Evolutionary conservation across 1,140 invertebrate species (phyloP).

Genomic region (Pseudoatta argentina): DNA sequence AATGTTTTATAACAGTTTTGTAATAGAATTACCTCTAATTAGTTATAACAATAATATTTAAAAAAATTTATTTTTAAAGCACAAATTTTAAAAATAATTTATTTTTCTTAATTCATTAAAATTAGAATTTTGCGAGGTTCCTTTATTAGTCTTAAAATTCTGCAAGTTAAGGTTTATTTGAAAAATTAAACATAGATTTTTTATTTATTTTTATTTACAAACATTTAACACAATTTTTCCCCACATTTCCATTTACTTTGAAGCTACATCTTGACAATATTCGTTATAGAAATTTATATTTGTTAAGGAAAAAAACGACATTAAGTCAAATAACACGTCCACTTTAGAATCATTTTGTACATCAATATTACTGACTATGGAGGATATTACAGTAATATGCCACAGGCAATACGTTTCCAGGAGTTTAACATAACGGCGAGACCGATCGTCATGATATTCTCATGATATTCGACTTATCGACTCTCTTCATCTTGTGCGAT

Average conservation of each 20-base stretch:
- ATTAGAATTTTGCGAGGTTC: too few relatives aligned
- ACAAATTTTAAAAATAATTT: too few relatives aligned
- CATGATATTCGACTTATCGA: conserved; percentile 57
- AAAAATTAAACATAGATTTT: not conserved
- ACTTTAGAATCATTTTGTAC: not conserved
- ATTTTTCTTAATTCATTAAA: too few relatives aligned
- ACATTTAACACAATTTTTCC: not conserved
- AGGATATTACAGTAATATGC: conserved; percentile 39
- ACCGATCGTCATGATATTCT: conserved; percentile 43
- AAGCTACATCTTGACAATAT: not conserved
- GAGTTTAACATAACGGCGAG: conserved; percentile 45
- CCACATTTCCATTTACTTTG: not conserved
- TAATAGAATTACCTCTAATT: too few relatives aligned
- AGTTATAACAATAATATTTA: too few relatives aligned
- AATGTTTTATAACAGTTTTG: too few relatives aligned
- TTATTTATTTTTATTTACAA: not conserved
- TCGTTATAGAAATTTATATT: not conserved
- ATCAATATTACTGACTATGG: not conserved
- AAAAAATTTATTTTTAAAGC: too few relatives aligned
- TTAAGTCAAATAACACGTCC: not conserved
- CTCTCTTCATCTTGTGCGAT: conserved; percentile 52
- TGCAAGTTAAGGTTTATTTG: not conserved
- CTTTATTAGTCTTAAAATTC: too few relatives aligned
- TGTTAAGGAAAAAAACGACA: not conserved
- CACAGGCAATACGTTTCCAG: conserved; percentile 49